A percentile compares a stretch with the other conserved stretches of the same genome.
These are phyloP conservation scores for Cynopterus sphinx DNA, from an alignment of 2,797 vertebrate species.

Conservation along the genomic window DNA sequence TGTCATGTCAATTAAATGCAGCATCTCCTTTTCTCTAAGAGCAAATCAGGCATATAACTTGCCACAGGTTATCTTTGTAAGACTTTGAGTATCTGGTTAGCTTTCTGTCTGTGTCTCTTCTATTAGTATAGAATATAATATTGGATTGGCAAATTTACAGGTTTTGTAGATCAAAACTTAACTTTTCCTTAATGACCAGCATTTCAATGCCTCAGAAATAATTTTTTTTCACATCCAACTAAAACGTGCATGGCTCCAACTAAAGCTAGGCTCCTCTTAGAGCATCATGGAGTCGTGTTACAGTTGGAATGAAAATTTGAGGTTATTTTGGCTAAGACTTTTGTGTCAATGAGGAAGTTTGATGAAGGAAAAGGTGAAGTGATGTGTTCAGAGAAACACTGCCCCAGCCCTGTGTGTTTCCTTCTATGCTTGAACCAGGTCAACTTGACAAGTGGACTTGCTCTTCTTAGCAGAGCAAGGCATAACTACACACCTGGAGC, in stretches of 20 bases:
- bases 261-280: not conserved
- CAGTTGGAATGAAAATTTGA: not conserved
- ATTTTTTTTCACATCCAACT: constrained; percentile 22
- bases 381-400: not conserved
- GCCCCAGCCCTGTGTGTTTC: not conserved
- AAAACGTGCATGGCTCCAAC: not conserved
- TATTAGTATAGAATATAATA: constrained; percentile 41
- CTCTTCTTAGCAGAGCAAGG: not conserved
- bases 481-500: not conserved
- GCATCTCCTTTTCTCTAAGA: accelerated
- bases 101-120: not conserved
- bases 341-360: not conserved
- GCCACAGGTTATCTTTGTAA: not conserved
- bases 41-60: not conserved
- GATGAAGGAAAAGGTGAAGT: not conserved
- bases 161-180: constrained; percentile 17
- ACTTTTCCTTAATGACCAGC: not conserved
- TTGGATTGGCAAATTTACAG: constrained; percentile 11
- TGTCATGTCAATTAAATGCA: not conserved
- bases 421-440: not conserved
- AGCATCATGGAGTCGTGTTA: not conserved
- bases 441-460: not conserved
- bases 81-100: not conserved
- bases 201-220: constrained; percentile 30
- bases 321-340: not conserved